Conservation (phyloP, 2,797 vertebrate species). For the Sternotherus odoratus region DNA sequence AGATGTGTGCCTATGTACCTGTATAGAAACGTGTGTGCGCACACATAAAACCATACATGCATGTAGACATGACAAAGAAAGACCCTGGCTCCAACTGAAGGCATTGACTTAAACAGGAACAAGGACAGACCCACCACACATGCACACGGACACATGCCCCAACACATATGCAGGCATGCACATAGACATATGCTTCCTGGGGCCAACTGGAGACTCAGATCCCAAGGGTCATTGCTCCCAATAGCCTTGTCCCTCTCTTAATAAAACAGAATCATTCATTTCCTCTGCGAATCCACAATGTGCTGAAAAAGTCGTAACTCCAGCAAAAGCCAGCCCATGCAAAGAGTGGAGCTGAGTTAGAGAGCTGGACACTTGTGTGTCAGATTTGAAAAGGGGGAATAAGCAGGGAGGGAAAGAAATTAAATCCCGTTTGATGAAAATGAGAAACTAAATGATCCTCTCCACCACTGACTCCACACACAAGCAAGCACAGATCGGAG, state of each 20-base stretch:
- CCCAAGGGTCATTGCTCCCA: background rate
- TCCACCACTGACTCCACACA: constrained; percentile 44
- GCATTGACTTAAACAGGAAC: background rate
- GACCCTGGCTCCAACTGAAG: background rate
- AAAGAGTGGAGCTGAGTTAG: constrained; percentile 24
- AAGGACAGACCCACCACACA: background rate
- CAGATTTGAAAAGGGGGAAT: background rate
- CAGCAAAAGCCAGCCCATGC: constrained; percentile 1
- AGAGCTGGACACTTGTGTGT: background rate
- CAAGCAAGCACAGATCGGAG: constrained; percentile 55
- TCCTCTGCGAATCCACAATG: background rate
- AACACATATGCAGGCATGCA: background rate
- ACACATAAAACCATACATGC: background rate
- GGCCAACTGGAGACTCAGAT: background rate
- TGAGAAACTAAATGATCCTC: constrained; percentile 55
- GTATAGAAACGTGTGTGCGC: background rate
- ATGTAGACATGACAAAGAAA: background rate
- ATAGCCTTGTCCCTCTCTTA: background rate
- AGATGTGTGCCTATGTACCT: background rate
- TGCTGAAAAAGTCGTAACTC: constrained; percentile 3
- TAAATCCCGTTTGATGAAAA: constrained; percentile 38
- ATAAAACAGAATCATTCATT: background rate
- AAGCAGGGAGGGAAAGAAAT: background rate
- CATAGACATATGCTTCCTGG: background rate
- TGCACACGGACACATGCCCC: background rate